These are phyloP conservation scores for Myxocyprinus asiaticus DNA, from an alignment of 2,113 vertebrate species.

Conservation along the genomic window DNA sequence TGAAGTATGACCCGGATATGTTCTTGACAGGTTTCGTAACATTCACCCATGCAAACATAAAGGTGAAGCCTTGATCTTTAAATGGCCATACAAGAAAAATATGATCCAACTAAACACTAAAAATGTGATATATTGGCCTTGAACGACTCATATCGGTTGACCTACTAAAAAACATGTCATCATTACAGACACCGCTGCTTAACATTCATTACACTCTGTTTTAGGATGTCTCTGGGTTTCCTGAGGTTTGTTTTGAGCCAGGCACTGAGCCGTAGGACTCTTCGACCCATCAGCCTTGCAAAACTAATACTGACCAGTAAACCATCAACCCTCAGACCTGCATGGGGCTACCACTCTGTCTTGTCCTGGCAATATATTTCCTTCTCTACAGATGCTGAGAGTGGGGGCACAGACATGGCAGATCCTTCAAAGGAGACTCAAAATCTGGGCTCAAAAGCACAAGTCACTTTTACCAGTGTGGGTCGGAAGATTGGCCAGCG, in stretches of 20 bases:
- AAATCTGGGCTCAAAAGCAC: constrained; percentile 54
- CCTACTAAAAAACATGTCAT: too few species aligned
- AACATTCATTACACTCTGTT: neutral
- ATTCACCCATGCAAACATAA: too few species aligned
- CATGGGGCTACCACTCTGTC: neutral
- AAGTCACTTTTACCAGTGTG: constrained; percentile 67
- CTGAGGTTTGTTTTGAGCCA: constrained; percentile 59
- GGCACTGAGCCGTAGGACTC: constrained; percentile 9
- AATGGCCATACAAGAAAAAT: too few species aligned
- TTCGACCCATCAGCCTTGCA: neutral
- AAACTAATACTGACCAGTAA: neutral
- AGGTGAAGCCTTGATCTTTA: too few species aligned
- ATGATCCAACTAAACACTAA: too few species aligned
- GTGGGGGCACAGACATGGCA: neutral
- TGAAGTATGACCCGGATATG: too few species aligned
- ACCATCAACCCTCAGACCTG: neutral
- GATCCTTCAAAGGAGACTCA: constrained; percentile 62
- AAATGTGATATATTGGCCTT: too few species aligned
- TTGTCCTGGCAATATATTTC: constrained; percentile 47
- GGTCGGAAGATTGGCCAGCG: constrained; percentile 84
- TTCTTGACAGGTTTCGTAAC: too few species aligned
- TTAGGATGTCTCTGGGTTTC: constrained; percentile 69
- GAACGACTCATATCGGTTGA: too few species aligned
- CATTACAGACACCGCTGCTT: neutral
- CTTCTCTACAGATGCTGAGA: constrained; percentile 63